Evolutionary conservation across 1,140 invertebrate genomes (phyloP).

Genomic region (Ectropis grisescens): DNA sequence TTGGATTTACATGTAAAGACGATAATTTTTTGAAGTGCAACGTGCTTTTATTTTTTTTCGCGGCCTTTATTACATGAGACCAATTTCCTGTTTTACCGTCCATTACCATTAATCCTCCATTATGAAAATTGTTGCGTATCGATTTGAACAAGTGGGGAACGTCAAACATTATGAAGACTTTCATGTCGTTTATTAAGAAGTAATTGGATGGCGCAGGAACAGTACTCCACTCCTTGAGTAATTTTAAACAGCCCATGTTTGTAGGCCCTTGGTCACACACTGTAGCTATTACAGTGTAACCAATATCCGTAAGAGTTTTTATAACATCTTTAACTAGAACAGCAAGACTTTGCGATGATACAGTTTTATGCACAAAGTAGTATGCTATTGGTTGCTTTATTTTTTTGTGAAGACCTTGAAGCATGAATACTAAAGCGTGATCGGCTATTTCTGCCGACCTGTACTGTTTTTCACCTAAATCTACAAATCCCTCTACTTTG

Average conservation of each 20-base stretch:
- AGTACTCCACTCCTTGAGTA: slow-evolving; percentile 2
- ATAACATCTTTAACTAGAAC: slow-evolving; percentile 8
- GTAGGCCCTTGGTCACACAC: slow-evolving; percentile 15
- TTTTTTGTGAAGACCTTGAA: slow-evolving; percentile 6
- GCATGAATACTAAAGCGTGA: slow-evolving; percentile 7
- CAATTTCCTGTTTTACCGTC: slow-evolving; percentile 5
- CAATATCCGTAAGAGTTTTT: slow-evolving; percentile 1
- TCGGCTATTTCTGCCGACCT: slow-evolving; percentile 6
- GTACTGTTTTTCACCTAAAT: slow-evolving; percentile 12
- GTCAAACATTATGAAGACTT: slow-evolving; percentile 10
- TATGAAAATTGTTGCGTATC: slow-evolving; percentile 8
- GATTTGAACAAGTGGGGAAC: slow-evolving; percentile 8
- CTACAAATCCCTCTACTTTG: slow-evolving; percentile 20
- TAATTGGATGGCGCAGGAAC: slow-evolving; percentile 1
- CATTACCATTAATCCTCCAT: slow-evolving; percentile 3
- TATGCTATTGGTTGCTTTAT: slow-evolving; percentile 10
- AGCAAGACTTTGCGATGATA: neutral
- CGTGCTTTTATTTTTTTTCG: neutral
- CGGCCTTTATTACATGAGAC: neutral
- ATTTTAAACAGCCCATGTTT: slow-evolving; percentile 10
- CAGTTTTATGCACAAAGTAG: slow-evolving; percentile 9
- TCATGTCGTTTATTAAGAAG: slow-evolving; percentile 5
- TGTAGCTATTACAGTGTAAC: slow-evolving; percentile 11
- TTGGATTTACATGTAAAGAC: slow-evolving; percentile 5
- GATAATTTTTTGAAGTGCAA: slow-evolving; percentile 5